A percentile compares a stretch with the other conserved stretches of the same genome.
These are phyloP conservation scores for Bradypodion ventrale DNA, from an alignment of 2,797 vertebrate species.

Conservation along the genomic window DNA sequence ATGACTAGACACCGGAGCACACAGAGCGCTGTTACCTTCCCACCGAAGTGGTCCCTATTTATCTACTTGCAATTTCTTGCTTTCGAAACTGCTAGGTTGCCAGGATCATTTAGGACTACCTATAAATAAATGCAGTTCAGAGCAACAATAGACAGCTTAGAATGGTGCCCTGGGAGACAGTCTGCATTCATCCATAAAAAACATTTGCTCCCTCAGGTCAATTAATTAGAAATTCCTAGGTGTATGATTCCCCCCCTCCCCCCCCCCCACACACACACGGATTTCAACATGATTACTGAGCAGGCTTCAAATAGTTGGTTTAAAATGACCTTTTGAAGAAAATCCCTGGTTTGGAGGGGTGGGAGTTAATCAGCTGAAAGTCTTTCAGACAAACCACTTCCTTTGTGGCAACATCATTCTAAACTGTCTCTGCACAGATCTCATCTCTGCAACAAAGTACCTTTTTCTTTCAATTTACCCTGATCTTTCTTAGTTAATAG, in stretches of 20 bases:
- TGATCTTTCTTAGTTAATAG: background rate
- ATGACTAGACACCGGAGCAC: no score
- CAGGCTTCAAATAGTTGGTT: background rate
- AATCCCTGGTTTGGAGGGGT: background rate
- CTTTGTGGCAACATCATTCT: background rate
- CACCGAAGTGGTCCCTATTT: no score
- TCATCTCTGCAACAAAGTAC: background rate
- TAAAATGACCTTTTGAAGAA: background rate
- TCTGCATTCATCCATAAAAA: conserved; percentile 1
- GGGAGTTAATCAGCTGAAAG: background rate
- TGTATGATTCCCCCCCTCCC: background rate
- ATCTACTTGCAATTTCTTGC: no score
- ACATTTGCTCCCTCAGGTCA: background rate
- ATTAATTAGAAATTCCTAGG: conserved; percentile 5
- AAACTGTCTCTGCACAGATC: background rate
- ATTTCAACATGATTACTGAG: background rate
- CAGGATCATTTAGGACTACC: background rate
- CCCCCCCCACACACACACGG: background rate
- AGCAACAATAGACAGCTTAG: background rate
- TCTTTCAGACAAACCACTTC: conserved; percentile 6
- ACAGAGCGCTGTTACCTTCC: no score
- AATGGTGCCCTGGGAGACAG: conserved; percentile 2
- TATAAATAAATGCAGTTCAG: conserved; percentile 16
- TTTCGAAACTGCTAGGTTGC: no score
- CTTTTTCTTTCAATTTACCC: background rate